Base-by-base conservation (phyloP, 2,113 vertebrate species). In the Alethe diademata region DNA sequence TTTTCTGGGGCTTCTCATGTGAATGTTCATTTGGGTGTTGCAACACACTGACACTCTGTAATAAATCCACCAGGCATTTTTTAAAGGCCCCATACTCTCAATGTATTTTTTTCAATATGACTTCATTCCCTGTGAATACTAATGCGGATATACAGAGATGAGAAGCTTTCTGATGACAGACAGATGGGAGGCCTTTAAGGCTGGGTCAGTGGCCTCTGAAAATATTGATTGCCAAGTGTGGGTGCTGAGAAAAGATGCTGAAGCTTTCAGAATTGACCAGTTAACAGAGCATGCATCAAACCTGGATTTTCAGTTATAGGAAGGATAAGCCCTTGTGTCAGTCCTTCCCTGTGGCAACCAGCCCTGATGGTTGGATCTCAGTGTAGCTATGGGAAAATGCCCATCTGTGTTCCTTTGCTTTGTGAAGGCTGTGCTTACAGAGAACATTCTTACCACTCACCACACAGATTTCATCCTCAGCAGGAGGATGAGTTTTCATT, bases 161-260 rank as follows among this genome's bases (percentile, higher is more conserved):
- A 82, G 83, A 38, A 70, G 19, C 33, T 56, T 79, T 51, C 14
- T 0, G 0, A 17, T 33, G 69, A 62, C 7, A 73, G 54, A 50
- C 58, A 73, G 54, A 69, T 54, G 54, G 67, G 62, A 78, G 88
- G 53, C 78, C 85, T 87, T 78, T 58, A 79, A 80, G 73, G 54
- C 50, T 86, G 25, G 43, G 38, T 72, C 81, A 75, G 33, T 2
- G 14, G 62, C 78, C 70, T 85, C 42, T 78, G 78, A 85, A 87
- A 72, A 67, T 64, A 87, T 19, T 57, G 80, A 86, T 80, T 4
- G 1, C 38, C 20, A 29, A 43, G 54, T 42, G 60, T 14, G 6
- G 35, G 78, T 84, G 40, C 58, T 31, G 67, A 80, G 45, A 53
- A 73, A 90, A 92, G 64, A 79, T 11, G 23, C 62, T 90, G 78